Percentiles rank a stretch among this genome's conserved stretches.
Evolutionary conservation across 2,113 vertebrate genomes (phyloP).

Genomic region (Sprattus sprattus): DNA sequence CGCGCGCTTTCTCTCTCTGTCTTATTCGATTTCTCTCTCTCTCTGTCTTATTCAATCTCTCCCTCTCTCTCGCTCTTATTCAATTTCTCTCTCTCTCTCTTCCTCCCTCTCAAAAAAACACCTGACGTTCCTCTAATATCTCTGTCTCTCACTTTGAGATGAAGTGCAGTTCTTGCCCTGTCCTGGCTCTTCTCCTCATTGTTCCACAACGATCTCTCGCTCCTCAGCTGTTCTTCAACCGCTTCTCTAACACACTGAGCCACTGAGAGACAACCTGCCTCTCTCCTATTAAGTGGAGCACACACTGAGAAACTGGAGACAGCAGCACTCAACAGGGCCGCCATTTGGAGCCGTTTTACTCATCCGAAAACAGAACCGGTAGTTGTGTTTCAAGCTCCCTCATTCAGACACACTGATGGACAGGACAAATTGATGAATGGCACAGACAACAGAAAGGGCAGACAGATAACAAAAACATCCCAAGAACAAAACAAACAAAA

Average conservation of each 20-base stretch:
- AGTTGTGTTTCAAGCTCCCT: background rate
- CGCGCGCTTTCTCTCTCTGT: background rate
- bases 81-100: background rate
- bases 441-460: background rate
- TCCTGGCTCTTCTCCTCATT: background rate
- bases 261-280: background rate
- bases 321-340: background rate
- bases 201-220: background rate
- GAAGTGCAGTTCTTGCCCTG: background rate
- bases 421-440: background rate
- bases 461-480: background rate
- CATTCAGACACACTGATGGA: background rate
- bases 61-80: too few species aligned
- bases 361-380: background rate
- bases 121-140: background rate
- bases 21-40: too few species aligned
- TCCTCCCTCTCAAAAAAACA: background rate
- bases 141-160: background rate
- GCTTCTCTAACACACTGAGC: background rate
- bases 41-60: background rate
- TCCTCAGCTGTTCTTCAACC: background rate
- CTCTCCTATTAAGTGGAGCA: background rate
- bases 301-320: background rate
- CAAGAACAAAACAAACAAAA: background rate
- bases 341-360: background rate